phyloP scores from a whole-genome alignment of 1,140 invertebrate species.

The Drosophila teissieri region DNA sequence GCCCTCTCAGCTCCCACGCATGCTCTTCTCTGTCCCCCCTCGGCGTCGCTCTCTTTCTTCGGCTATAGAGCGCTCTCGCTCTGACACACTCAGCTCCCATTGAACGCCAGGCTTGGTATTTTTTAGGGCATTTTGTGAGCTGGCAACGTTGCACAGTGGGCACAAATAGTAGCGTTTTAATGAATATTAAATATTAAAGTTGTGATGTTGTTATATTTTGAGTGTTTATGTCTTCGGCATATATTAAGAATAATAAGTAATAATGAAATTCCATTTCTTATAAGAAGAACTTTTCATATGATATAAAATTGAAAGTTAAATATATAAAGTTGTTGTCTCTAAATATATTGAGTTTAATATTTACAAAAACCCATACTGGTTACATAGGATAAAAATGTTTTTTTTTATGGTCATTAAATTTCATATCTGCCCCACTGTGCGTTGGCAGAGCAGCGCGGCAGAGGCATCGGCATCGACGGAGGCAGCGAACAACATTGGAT shows the following conservation, averaged over 20 bases:
- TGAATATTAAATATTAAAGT: no score
- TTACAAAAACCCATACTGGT: no score
- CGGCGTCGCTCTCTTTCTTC: slow-evolving; percentile 3
- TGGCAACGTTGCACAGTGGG: slow-evolving; percentile 14
- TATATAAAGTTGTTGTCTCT: no score
- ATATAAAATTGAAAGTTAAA: no score
- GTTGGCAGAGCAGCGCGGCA: slow-evolving; percentile 1
- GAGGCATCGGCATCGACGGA: not conserved
- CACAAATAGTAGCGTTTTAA: no score
- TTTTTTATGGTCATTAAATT: not conserved
- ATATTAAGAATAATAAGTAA: no score
- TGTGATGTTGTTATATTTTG: no score
- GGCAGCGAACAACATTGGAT: slow-evolving; percentile 4
- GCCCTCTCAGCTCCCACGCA: slow-evolving; percentile 24
- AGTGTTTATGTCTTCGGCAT: no score
- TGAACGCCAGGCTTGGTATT: slow-evolving; percentile 23
- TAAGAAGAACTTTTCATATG: no score
- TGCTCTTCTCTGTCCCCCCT: slow-evolving; percentile 13
- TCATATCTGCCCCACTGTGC: slow-evolving; percentile 4
- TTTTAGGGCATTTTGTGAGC: slow-evolving; percentile 14
- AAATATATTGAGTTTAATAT: no score
- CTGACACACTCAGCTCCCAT: slow-evolving; percentile 30
- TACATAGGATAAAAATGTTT: no score
- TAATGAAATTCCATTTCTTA: no score
- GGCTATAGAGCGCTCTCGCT: slow-evolving; percentile 15